phyloP scores from a whole-genome alignment of 2,797 vertebrate genomes.

The Mus caroli region DNA sequence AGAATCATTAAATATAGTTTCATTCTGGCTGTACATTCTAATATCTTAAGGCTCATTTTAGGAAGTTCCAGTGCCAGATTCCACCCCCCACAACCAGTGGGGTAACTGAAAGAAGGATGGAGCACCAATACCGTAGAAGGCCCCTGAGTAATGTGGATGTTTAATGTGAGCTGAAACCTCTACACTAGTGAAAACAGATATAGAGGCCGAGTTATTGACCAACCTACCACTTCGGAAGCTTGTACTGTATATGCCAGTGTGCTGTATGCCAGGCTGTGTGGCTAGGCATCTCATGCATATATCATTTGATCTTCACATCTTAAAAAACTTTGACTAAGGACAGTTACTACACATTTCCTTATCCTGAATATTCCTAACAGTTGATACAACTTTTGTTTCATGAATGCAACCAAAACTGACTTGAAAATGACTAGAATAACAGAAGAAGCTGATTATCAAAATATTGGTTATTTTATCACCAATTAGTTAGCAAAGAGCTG shows the following conservation, averaged over 20 bases:
- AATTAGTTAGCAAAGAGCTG: neutral
- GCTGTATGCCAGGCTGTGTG: neutral
- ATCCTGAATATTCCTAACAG: neutral
- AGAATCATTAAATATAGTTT: neutral
- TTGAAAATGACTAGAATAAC: neutral
- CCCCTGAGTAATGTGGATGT: neutral
- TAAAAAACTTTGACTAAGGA: slow-evolving; percentile 26
- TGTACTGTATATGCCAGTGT: too few relatives aligned
- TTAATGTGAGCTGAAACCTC: neutral
- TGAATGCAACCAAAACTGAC: slow-evolving; percentile 12
- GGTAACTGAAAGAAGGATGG: neutral
- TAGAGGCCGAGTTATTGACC: neutral
- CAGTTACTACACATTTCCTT: neutral
- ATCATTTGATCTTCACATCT: neutral
- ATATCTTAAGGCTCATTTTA: neutral
- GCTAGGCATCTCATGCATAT: neutral
- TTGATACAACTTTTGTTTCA: neutral
- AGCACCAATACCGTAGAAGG: neutral
- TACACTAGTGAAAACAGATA: neutral
- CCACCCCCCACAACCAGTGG: neutral
- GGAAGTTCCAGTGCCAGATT: neutral
- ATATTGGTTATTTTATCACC: neutral
- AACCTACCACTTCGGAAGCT: neutral
- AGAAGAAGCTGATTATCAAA: neutral
- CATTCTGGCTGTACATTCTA: neutral